These are phyloP conservation scores for Empidonax alnorum DNA, from an alignment of 2,113 vertebrate genomes.

Conservation along the genomic window DNA sequence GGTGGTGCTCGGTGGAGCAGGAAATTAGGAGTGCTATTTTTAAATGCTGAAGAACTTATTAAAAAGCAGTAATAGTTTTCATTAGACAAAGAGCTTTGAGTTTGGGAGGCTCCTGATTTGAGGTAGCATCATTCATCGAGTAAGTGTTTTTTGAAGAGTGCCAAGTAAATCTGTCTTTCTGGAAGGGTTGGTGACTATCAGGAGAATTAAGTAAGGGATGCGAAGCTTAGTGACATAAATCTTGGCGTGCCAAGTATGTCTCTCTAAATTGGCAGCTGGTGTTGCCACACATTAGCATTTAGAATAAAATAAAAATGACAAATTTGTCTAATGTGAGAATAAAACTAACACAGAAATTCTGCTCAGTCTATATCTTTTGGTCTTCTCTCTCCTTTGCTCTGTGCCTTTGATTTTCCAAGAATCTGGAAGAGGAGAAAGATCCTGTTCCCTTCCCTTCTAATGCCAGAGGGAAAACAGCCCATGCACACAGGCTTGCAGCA, in stretches of 20 bases:
- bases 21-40: constrained; percentile 75
- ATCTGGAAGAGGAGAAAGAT: neutral
- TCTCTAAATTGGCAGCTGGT: constrained; percentile 57
- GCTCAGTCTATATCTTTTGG: neutral
- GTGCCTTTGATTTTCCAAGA: neutral
- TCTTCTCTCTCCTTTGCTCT: neutral
- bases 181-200: constrained; percentile 43
- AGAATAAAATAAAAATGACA: constrained; percentile 57
- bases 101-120: constrained; percentile 10
- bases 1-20: constrained; percentile 68
- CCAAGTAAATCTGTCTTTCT: constrained; percentile 44
- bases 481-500: neutral
- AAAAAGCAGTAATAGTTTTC: constrained; percentile 69
- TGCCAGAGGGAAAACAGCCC: neutral
- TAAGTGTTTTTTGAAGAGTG: constrained; percentile 46
- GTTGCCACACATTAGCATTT: constrained; percentile 60
- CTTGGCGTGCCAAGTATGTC: constrained; percentile 26
- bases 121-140: constrained; percentile 16
- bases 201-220: constrained; percentile 39
- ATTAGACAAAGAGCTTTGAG: constrained; percentile 56
- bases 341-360: constrained; percentile 17
- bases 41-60: constrained; percentile 68
- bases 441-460: neutral
- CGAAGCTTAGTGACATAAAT: constrained; percentile 1
- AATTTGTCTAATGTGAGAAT: constrained; percentile 42